Evolutionary conservation across 2,888 invertebrate genomes (phyloP), one percentile per base, ranked within the genome.

Genomic region (Julus scandinavius): DNA sequence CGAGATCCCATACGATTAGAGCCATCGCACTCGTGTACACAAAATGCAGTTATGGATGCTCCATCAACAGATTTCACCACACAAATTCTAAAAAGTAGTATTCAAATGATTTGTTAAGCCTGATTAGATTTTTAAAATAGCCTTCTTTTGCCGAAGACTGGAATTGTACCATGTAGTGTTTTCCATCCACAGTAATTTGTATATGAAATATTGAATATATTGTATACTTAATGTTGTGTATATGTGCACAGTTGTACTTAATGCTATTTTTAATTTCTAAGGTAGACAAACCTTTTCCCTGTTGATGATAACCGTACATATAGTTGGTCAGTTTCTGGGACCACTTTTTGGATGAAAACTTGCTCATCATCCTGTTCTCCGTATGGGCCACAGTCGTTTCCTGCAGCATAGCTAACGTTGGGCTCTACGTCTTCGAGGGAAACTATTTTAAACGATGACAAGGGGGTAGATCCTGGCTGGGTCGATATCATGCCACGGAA

Each of bases 401-500:
- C 94, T 88, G 93, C 92, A 41, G 92, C 91, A 89, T 93, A 93
- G 90, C 92, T 92, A 45, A 91, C 90, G 85, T 92, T 92, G 1
- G 92, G 92, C 86, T 93, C 93, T 13, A 93, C 92, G 89, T 94
- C 94, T 90, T 96, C 96, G 54, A 98, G 92, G 0, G 97, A 96
- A n/a, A 98, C 94, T 89, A 98, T 96, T 93, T 99, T 99, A 93
- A 99, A 99, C 9, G 98, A 98, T 0, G 99, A 98, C 91, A 99
- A 96, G 0, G 99, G 98, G 83, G 98, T 98, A 9, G 98, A 98
- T 5, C 99, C 99, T 0, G 99, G 99, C 92, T 99, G 99, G 0
- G 99, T 99, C 83, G 98, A 98, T 90, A 99, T 97, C 98, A 99
- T 99, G 11, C 99, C 99, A 72, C 99, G 94, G 92, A 99, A 99